Evolutionary conservation across 2,888 invertebrate genomes (phyloP).

Genomic region (Caenorhabditis wallacei): DNA sequence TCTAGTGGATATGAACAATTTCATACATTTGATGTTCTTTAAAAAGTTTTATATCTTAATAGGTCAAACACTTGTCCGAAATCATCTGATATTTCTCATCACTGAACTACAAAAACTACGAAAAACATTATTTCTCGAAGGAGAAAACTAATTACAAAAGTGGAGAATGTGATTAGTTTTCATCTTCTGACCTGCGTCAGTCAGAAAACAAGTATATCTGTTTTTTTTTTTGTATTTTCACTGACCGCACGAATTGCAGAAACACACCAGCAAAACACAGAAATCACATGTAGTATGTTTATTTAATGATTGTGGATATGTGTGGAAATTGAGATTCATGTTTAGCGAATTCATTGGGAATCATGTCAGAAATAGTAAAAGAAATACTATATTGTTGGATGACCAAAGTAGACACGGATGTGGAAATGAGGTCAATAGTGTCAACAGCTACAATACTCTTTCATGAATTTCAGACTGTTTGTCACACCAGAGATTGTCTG

Average conservation of each 20-base stretch:
- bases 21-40: too few species aligned
- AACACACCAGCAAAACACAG: neutral
- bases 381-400: neutral
- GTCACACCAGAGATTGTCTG: neutral
- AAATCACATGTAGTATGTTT: constrained; percentile 23
- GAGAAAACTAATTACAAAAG: neutral
- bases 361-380: neutral
- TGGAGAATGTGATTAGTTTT: constrained; percentile 15
- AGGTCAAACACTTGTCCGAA: neutral
- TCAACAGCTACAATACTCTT: too few species aligned
- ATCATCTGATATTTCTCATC: neutral
- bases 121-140: neutral
- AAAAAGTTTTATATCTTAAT: neutral
- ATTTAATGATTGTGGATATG: constrained; percentile 2
- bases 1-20: too few species aligned
- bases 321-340: neutral
- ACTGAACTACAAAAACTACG: neutral
- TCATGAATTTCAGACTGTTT: too few species aligned
- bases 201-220: constrained; percentile 6
- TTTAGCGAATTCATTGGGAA: constrained; percentile 12
- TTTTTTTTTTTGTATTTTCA: neutral
- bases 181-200: neutral
- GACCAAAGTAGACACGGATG: neutral
- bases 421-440: neutral
- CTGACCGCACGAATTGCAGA: neutral